phyloP scores from a whole-genome alignment of 1,140 invertebrate species.

The Nixonia krombeini region DNA sequence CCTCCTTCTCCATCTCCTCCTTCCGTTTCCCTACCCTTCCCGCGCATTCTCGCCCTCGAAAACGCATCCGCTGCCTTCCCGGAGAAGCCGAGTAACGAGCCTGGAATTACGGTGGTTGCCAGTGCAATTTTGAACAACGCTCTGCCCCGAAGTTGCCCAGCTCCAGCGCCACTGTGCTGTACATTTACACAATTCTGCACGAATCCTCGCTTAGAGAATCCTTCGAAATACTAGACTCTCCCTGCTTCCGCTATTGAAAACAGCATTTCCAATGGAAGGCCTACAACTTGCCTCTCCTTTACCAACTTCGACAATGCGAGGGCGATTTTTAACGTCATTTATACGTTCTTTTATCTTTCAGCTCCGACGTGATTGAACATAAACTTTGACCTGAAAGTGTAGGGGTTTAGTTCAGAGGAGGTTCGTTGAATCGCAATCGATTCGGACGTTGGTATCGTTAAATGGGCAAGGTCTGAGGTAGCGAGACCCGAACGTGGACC shows the following conservation, averaged over 20 bases:
- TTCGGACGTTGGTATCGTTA: too few species aligned
- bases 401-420: too few species aligned
- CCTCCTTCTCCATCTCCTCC: too few species aligned
- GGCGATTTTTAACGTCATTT: too few species aligned
- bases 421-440: too few species aligned
- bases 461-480: too few species aligned
- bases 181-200: background rate
- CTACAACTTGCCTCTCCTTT: too few species aligned
- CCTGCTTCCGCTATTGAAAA: constrained; percentile 1
- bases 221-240: background rate
- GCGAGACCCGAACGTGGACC: constrained; percentile 1
- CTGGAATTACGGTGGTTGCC: constrained; percentile 29
- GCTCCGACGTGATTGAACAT: too few species aligned
- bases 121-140: constrained; percentile 20
- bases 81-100: constrained; percentile 43
- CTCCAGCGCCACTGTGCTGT: constrained; percentile 4
- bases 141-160: constrained; percentile 8
- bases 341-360: too few species aligned
- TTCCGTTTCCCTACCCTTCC: constrained; percentile 14
- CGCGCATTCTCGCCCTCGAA: constrained; percentile 33
- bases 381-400: too few species aligned
- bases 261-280: too few species aligned
- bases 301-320: too few species aligned
- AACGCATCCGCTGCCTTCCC: constrained; percentile 25
- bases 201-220: constrained; percentile 6